These are phyloP conservation scores for Anguilla rostrata DNA, from an alignment of 2,113 vertebrate genomes.

Conservation along the genomic window DNA sequence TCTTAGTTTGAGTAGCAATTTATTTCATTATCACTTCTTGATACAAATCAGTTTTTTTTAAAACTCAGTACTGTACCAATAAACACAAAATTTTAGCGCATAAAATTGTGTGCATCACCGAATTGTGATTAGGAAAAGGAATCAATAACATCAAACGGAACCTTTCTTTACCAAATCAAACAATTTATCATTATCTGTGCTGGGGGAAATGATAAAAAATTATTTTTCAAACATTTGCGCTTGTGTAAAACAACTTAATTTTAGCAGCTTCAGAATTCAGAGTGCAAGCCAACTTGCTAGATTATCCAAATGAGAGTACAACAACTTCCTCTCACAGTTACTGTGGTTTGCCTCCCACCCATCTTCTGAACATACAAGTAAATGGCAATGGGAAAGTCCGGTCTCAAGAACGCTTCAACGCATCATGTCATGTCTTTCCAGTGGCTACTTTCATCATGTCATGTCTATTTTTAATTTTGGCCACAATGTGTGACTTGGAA, in stretches of 20 bases:
- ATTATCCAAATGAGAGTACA: background rate
- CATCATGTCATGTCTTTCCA: too few species aligned
- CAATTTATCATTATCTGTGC: background rate
- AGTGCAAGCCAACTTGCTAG: background rate
- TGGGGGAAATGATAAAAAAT: background rate
- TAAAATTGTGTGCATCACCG: background rate
- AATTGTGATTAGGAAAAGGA: background rate
- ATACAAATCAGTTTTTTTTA: background rate
- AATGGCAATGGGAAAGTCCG: background rate
- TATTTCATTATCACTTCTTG: conserved; percentile 1
- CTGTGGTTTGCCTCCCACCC: too few species aligned
- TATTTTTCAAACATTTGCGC: background rate
- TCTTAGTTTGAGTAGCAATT: background rate
- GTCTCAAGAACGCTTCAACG: background rate
- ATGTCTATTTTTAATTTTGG: too few species aligned
- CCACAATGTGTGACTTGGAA: too few species aligned
- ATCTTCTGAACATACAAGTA: background rate
- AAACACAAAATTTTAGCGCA: background rate
- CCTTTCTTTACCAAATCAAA: background rate
- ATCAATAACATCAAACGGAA: background rate
- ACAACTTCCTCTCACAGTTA: background rate
- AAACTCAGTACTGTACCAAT: background rate
- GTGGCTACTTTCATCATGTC: background rate
- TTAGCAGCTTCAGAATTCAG: background rate
- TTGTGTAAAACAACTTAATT: background rate